Percentiles rank a stretch among this genome's conserved stretches.
Evolutionary conservation across 2,888 invertebrate genomes (phyloP).

Genomic region (Operophtera brumata): DNA sequence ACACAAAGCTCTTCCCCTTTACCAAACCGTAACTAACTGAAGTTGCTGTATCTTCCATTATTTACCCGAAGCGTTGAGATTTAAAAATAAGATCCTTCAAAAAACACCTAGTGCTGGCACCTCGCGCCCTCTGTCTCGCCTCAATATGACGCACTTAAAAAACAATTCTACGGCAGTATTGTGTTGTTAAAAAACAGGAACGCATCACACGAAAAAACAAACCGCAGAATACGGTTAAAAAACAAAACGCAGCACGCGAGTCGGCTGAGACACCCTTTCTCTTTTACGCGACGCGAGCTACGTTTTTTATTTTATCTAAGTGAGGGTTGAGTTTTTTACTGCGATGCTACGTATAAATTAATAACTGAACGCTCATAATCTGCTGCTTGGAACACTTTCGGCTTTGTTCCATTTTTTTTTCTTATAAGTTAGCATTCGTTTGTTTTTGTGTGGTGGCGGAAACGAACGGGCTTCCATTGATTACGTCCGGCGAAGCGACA

Average conservation of each 20-base stretch:
- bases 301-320: constrained; percentile 68
- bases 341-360: constrained; percentile 78
- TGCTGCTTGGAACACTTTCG: constrained; percentile 77
- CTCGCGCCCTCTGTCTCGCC: constrained; percentile 60
- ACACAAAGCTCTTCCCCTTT: constrained; percentile 65
- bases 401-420: constrained; percentile 71
- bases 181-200: constrained; percentile 79
- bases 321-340: constrained; percentile 76
- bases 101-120: constrained; percentile 68
- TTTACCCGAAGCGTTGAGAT: constrained; percentile 66
- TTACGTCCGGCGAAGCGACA: constrained; percentile 64
- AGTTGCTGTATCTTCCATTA: constrained; percentile 64
- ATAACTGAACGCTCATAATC: constrained; percentile 80
- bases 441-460: constrained; percentile 75
- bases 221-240: constrained; percentile 77
- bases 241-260: constrained; percentile 79
- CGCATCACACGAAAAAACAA: constrained; percentile 75
- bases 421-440: constrained; percentile 65
- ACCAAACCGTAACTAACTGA: constrained; percentile 71
- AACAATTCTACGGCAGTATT: constrained; percentile 71
- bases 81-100: constrained; percentile 70
- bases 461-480: constrained; percentile 66
- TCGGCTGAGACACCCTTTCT: constrained; percentile 75
- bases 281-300: constrained; percentile 78
- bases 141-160: constrained; percentile 77